phyloP scores from a whole-genome alignment of 2,888 invertebrate species.

The Folsomia manolachei region DNA sequence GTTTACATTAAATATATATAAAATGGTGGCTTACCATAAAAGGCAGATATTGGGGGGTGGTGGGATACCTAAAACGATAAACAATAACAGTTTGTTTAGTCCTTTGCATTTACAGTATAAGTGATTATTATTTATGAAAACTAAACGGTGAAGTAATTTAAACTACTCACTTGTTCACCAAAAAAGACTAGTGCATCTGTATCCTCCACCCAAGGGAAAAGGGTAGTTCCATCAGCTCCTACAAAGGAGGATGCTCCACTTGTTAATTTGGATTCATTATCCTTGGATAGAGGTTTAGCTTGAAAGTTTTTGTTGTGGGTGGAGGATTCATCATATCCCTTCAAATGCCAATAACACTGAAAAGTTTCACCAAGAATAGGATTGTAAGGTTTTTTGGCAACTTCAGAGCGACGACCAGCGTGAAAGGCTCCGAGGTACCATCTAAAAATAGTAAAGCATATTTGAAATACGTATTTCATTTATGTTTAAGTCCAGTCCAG shows the following conservation, averaged over 20 bases:
- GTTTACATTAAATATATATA: too few relatives aligned
- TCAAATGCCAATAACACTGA: conserved; percentile 78
- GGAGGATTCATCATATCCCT: conserved; percentile 25
- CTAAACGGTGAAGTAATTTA: too few relatives aligned
- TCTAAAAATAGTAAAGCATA: conserved; percentile 54
- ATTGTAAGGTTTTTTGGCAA: conserved; percentile 99
- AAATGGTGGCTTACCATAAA: too few relatives aligned
- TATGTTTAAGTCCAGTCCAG: background rate
- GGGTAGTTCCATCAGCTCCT: conserved; percentile 53
- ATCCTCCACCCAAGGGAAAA: conserved; percentile 48
- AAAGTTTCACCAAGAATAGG: conserved; percentile 97
- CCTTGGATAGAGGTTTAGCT: conserved; percentile 3
- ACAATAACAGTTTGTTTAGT: too few relatives aligned
- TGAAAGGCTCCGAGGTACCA: conserved; percentile 99
- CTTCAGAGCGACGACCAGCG: conserved; percentile 93
- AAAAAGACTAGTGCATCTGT: conserved; percentile 63
- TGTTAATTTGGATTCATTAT: conserved; percentile 21
- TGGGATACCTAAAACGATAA: conserved; percentile 71
- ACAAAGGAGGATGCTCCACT: conserved; percentile 81
- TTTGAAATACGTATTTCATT: too few relatives aligned
- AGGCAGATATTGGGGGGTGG: conserved; percentile 94
- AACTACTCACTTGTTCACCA: conserved; percentile 86
- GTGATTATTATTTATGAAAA: background rate
- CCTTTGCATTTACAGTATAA: too few relatives aligned
- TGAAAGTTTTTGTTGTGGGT: background rate